Evolutionary conservation across 2,888 invertebrate species (phyloP).

Genomic region (Pterostichus niger): DNA sequence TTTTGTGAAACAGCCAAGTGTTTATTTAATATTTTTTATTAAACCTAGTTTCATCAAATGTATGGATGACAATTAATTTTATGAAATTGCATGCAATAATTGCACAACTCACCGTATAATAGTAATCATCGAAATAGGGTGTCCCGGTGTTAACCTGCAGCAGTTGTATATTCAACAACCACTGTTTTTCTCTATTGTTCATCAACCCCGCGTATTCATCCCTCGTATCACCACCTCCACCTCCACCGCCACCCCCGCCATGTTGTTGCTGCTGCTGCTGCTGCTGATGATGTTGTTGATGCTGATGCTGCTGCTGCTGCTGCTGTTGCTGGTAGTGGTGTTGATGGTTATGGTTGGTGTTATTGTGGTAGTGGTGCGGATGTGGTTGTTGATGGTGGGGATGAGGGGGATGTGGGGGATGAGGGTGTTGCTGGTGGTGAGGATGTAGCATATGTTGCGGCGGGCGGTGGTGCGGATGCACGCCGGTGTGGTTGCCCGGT

Average conservation of each 20-base stretch:
- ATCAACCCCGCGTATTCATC: constrained; percentile 96
- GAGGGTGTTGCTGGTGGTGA: constrained; percentile 73
- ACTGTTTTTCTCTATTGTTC: constrained; percentile 96
- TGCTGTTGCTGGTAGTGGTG: constrained; percentile 70
- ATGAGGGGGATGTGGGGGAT: background rate
- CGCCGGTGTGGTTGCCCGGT: too few species aligned
- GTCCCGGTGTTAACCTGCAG: constrained; percentile 96
- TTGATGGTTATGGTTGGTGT: constrained; percentile 68
- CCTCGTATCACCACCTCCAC: constrained; percentile 69
- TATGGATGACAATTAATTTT: too few species aligned
- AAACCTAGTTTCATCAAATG: too few species aligned
- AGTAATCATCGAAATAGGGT: constrained; percentile 98
- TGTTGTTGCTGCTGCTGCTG: constrained; percentile 59
- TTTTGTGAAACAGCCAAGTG: too few species aligned
- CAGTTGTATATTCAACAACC: constrained; percentile 97
- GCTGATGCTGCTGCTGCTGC: constrained; percentile 68
- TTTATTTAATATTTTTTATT: too few species aligned
- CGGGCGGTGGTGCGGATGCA: background rate
- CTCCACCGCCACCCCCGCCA: too few species aligned
- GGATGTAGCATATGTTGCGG: too few species aligned
- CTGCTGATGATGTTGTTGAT: constrained; percentile 71
- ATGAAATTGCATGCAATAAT: constrained; percentile 51
- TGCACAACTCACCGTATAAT: constrained; percentile 87
- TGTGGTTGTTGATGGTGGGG: constrained; percentile 67
- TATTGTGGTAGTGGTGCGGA: constrained; percentile 71